phyloP scores from a whole-genome alignment of 2,113 vertebrate genomes.

The Scortum barcoo region DNA sequence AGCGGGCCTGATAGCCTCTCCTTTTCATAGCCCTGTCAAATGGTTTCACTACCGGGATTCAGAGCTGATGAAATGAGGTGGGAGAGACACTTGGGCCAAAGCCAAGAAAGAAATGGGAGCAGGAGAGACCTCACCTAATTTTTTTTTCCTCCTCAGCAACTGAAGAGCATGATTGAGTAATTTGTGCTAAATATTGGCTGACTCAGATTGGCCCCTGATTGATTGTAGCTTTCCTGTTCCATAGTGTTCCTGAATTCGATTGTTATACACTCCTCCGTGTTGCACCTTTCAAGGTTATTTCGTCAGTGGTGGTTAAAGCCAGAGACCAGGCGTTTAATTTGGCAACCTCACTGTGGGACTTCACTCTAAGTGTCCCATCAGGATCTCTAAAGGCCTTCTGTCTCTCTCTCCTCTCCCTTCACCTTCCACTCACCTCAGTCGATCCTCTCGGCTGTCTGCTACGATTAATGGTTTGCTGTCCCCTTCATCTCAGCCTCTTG shows the following conservation, averaged over 20 bases:
- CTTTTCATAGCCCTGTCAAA: constrained; percentile 25
- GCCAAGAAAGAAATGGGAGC: constrained; percentile 8
- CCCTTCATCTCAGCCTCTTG: background rate
- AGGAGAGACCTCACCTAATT: background rate
- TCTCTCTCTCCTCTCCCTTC: constrained; percentile 12
- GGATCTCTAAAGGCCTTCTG: constrained; percentile 22
- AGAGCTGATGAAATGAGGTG: constrained; percentile 21
- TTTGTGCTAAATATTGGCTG: constrained; percentile 1
- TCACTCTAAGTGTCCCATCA: constrained; percentile 19
- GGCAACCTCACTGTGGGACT: background rate
- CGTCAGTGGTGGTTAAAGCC: background rate
- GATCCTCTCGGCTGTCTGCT: constrained; percentile 34
- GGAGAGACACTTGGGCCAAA: constrained; percentile 28
- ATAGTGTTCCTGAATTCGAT: background rate
- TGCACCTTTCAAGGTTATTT: constrained; percentile 28
- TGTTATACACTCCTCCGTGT: background rate
- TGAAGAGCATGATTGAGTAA: background rate
- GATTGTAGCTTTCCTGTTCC: background rate
- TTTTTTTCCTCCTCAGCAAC: background rate
- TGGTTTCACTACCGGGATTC: constrained; percentile 6
- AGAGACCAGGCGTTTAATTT: constrained; percentile 23
- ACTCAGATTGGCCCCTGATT: background rate
- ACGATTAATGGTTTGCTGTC: constrained; percentile 50
- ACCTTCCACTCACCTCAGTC: constrained; percentile 19
- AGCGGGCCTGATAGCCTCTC: constrained; percentile 9